Base-by-base conservation (phyloP, 2,888 invertebrate genomes). In the Trichacis sp. region DNA sequence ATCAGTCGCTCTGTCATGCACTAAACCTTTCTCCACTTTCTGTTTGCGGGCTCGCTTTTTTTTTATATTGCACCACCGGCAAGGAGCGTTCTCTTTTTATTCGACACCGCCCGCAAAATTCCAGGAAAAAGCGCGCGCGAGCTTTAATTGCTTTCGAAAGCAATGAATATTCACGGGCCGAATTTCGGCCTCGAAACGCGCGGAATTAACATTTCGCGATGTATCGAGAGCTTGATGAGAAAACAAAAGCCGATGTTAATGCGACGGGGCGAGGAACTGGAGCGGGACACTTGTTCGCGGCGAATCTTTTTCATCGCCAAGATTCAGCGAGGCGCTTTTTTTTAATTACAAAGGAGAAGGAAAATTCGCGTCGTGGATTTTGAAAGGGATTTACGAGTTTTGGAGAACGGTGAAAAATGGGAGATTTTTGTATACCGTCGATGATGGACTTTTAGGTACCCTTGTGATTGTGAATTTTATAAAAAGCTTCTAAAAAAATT, bases 261-360 rank as follows among this genome's bases (percentile, higher is more conserved):
- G 2, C 33, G 9, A 33, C 33, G 8, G 8, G 11, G 11, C 2
- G n/a, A 33, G n/a, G 2, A 33, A 33, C 33, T 33, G 33, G n/a
- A 33, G 33, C 33, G n/a, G n/a, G 33, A 6, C n/a, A 33, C 33
- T 33, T n/a, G 33, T 33, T n/a, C n/a, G 24, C 24, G 33, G 33
- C n/a, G n/a, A 9, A 9, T 33, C 9, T 11, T n/a, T 33, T 47
- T 55, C 62, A 50, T 20, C 43, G 62, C 71, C 68, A 60, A 47
- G 55, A 72, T 71, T 72, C 72, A 76, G 70, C 61, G 65, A 40
- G 59, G 71, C 72, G 71, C 69, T 51, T 36, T 66, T 73, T 75
- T 77, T 76, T 77, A 75, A 76, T 77, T 73, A 66, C 73, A 63
- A 49, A 38, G 5, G 43, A 52, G 20, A 30, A 9, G 53, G 53